phyloP scores from a whole-genome alignment of 2,888 invertebrate species.

The Megalurothrips usitatus region DNA sequence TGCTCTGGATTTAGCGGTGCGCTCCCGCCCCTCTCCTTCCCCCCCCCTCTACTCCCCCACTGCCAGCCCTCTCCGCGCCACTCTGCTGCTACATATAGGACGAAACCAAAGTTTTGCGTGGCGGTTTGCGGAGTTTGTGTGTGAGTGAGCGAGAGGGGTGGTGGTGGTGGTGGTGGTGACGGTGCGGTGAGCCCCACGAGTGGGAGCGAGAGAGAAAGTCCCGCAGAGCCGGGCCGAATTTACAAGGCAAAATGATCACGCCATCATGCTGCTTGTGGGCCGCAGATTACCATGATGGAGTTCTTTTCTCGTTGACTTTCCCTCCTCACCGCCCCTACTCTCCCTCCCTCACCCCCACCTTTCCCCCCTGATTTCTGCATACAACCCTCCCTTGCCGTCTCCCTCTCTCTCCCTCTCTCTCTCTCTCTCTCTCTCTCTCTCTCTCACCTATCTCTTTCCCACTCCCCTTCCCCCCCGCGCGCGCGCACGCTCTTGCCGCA shows the following conservation, averaged over 20 bases:
- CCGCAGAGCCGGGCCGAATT: not conserved
- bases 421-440: not conserved
- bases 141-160: not conserved
- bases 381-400: not conserved
- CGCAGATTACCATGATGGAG: conserved; percentile 22
- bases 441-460: not conserved
- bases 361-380: not conserved
- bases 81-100: too few species aligned
- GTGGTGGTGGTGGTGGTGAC: not conserved
- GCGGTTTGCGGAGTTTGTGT: too few species aligned
- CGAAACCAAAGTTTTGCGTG: too few species aligned
- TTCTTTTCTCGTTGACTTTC: conserved; percentile 24
- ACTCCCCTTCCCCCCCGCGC: not conserved
- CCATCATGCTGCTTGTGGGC: not conserved
- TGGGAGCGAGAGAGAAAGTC: too few species aligned
- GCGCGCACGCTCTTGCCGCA: too few species aligned
- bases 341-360: not conserved
- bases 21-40: not conserved
- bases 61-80: not conserved
- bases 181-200: too few species aligned
- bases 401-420: not conserved
- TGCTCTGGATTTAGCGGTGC: conserved; percentile 5
- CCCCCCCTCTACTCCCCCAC: not conserved
- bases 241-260: conserved; percentile 17
- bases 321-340: not conserved